phyloP scores from a whole-genome alignment of 1,140 invertebrate genomes.

The Drosophila pallidifrons region DNA sequence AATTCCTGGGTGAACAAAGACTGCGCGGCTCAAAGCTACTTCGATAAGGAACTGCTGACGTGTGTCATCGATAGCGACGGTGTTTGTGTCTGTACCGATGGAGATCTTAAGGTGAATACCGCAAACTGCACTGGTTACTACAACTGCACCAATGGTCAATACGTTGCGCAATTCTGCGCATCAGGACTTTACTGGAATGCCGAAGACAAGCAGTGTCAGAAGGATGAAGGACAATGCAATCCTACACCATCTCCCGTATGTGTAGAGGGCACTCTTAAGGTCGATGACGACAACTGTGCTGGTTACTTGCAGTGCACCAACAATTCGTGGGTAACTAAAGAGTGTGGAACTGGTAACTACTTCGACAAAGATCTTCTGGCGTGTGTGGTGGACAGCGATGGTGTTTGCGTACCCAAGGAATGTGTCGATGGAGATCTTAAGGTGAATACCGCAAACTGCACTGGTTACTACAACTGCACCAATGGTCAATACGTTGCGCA shows the following conservation, averaged over 20 bases:
- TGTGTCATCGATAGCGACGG: too few species aligned
- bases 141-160: slow-evolving; percentile 17
- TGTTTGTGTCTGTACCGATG: not conserved
- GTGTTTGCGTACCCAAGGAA: slow-evolving; percentile 49
- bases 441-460: slow-evolving; percentile 39
- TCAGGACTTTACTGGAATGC: not conserved
- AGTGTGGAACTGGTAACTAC: slow-evolving; percentile 36
- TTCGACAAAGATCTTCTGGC: slow-evolving; percentile 20
- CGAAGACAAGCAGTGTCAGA: not conserved
- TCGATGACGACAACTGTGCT: slow-evolving; percentile 40
- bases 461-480: slow-evolving; percentile 50
- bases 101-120: slow-evolving; percentile 23
- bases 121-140: slow-evolving; percentile 56
- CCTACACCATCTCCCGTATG: not conserved
- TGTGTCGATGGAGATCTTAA: slow-evolving; percentile 5
- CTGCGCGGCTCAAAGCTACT: not conserved
- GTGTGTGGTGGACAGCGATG: slow-evolving; percentile 43
- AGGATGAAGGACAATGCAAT: not conserved
- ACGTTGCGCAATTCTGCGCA: not conserved
- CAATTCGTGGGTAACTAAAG: slow-evolving; percentile 20
- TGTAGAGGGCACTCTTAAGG: not conserved
- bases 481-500: not conserved
- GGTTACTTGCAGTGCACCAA: slow-evolving; percentile 57
- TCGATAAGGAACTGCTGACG: not conserved
- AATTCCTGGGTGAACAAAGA: too few species aligned